Base-by-base conservation (phyloP, 1,140 invertebrate species). In the Brachionus rotundiformis region DNA sequence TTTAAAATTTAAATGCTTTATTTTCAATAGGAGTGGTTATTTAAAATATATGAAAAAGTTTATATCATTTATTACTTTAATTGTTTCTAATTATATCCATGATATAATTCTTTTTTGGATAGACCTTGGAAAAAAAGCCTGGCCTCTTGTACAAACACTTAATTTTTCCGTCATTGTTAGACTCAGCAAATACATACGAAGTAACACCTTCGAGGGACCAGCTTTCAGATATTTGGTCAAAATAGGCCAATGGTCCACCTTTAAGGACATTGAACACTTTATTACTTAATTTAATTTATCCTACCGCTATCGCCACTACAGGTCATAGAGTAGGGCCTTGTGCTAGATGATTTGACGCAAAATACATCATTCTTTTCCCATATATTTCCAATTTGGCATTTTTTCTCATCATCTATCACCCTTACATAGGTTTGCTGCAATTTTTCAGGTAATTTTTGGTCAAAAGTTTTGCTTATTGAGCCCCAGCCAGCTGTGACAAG, bases 391-490 rank as follows among this genome's bases (percentile, higher is more conserved):
- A 33, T 68, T 19, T 6, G 36, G 19, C 63, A 68, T 16, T 33
- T 68, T 31, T 68, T 1, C 1, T 29, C 25, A 68, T 19, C 33
- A 33, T 68, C 31, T n/a, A 68, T 68, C 16, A 36, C 16, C 36
- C 31, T 68, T 0, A 68, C 29, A 68, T 16, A 68, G 29, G 63
- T 68, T n/a, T 68, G 29, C 29, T 68, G 63, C 16, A 68, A 36
- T 68, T 68, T 36, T 19, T 41, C 2, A 0, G 63, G 63, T n/a
- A 33, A 16, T 33, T 33, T 68, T 16, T 16, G 63, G 1, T 68
- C 11, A 68, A 68, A 68, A 23, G 27, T 68, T 33, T 68, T 68
- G 63, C 63, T 68, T n/a, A 68, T 68, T 19, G 63, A 68, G 10
- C 63, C 63, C 63, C 63, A 68, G 19, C 63, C 63, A 33, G 63